Conservation (phyloP, 1,140 invertebrate genomes). For the Mamestra configurata region DNA sequence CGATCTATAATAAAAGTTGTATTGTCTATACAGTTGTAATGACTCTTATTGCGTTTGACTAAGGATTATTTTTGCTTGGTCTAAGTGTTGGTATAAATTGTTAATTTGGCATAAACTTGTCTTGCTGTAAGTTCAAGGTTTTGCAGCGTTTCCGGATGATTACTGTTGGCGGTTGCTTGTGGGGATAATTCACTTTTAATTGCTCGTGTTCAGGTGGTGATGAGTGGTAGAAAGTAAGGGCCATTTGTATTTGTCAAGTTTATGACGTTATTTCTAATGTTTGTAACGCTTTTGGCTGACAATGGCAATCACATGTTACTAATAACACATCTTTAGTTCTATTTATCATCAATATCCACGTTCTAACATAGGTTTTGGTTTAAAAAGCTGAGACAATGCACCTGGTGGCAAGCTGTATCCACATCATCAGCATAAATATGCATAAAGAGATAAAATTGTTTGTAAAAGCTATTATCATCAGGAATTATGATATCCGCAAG, state of each 20-base stretch:
- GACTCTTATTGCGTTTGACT: conserved; percentile 43
- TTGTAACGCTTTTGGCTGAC: too few species aligned
- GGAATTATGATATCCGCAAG: too few species aligned
- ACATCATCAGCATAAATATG: too few species aligned
- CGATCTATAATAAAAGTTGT: conserved; percentile 11
- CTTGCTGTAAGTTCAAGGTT: conserved; percentile 53
- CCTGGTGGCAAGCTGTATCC: too few species aligned
- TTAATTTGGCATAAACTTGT: conserved; percentile 36
- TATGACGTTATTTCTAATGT: not conserved
- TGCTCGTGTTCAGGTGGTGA: conserved; percentile 9
- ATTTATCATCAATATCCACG: too few species aligned
- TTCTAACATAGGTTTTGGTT: too few species aligned
- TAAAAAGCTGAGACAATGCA: too few species aligned
- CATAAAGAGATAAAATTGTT: too few species aligned
- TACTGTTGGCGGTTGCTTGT: conserved; percentile 18
- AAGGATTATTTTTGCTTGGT: conserved; percentile 36
- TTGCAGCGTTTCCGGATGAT: conserved; percentile 40
- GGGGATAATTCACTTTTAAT: conserved; percentile 44
- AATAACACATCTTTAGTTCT: not conserved
- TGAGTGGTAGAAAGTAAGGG: conserved; percentile 1
- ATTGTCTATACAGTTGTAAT: not conserved
- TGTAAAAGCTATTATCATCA: too few species aligned
- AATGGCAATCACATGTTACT: too few species aligned
- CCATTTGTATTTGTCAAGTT: conserved; percentile 22
- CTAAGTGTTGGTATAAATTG: not conserved